phyloP scores from a whole-genome alignment of 2,113 vertebrate species.

The Gasterosteus aculeatus region DNA sequence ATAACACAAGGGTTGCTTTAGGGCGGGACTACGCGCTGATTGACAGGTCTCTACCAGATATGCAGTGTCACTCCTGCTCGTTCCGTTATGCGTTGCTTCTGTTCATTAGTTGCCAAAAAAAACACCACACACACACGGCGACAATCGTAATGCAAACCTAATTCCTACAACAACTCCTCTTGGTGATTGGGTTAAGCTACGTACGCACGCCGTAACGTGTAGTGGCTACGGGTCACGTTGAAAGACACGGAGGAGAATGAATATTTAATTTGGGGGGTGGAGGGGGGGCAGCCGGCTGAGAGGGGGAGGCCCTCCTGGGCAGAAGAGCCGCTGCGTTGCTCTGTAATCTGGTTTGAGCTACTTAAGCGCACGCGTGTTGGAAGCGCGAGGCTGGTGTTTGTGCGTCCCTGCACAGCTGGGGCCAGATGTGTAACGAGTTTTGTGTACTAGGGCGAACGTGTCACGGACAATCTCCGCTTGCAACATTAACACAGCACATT shows the following conservation, averaged over 20 bases:
- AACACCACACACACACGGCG: too few species aligned
- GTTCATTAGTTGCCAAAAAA: too few species aligned
- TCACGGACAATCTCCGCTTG: conserved; percentile 3
- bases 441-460: conserved; percentile 18
- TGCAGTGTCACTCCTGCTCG: too few species aligned
- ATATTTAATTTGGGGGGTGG: conserved; percentile 36
- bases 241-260: conserved; percentile 30
- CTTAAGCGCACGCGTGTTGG: conserved; percentile 10
- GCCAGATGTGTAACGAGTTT: conserved; percentile 46
- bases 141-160: background rate
- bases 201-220: background rate
- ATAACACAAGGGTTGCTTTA: too few species aligned
- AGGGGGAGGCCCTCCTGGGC: conserved; percentile 5
- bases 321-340: background rate
- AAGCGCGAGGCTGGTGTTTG: background rate
- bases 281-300: background rate
- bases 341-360: background rate
- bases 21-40: too few species aligned
- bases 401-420: conserved; percentile 27
- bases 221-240: conserved; percentile 12
- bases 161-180: background rate
- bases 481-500: background rate
- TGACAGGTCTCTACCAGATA: too few species aligned
- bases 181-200: background rate
- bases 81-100: too few species aligned